phyloP scores from a whole-genome alignment of 2,888 invertebrate species.

The Odontocerum albicorne region DNA sequence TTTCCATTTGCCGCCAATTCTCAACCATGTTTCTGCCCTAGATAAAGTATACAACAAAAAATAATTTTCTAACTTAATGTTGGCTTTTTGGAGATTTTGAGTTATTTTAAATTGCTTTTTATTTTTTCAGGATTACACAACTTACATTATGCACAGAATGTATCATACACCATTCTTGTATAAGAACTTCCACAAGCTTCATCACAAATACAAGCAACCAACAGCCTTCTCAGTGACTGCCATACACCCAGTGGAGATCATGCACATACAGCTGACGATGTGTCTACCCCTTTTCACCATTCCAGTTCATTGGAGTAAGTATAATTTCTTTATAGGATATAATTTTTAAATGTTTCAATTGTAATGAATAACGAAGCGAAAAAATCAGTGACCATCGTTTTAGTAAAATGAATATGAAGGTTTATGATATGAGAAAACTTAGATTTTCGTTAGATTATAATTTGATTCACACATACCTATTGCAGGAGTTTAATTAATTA shows the following conservation, averaged over 20 bases:
- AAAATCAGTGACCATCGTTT: too few species aligned
- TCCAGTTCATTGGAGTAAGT: constrained; percentile 71
- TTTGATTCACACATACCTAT: too few species aligned
- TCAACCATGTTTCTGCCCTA: too few species aligned
- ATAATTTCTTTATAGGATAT: constrained; percentile 2
- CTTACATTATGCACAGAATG: constrained; percentile 66
- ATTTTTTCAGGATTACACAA: constrained; percentile 61
- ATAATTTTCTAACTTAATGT: too few species aligned
- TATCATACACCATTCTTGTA: constrained; percentile 71
- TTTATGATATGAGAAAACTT: too few species aligned
- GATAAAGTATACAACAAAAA: too few species aligned
- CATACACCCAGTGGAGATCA: constrained; percentile 71
- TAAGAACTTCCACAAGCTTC: constrained; percentile 72
- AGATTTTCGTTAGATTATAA: too few species aligned
- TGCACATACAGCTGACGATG: constrained; percentile 63
- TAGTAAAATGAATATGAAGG: too few species aligned
- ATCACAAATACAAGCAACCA: constrained; percentile 76
- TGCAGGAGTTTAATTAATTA: too few species aligned
- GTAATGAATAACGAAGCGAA: background rate
- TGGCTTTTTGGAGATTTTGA: too few species aligned
- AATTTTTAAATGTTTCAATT: background rate
- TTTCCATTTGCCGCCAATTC: too few species aligned
- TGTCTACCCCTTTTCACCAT: constrained; percentile 63
- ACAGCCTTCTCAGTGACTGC: constrained; percentile 76
- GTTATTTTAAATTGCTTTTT: background rate